Evolutionary conservation across 2,797 vertebrate species (phyloP), one percentile per base, ranked within the genome.

Genomic region (Yasuhikotakia modesta): DNA sequence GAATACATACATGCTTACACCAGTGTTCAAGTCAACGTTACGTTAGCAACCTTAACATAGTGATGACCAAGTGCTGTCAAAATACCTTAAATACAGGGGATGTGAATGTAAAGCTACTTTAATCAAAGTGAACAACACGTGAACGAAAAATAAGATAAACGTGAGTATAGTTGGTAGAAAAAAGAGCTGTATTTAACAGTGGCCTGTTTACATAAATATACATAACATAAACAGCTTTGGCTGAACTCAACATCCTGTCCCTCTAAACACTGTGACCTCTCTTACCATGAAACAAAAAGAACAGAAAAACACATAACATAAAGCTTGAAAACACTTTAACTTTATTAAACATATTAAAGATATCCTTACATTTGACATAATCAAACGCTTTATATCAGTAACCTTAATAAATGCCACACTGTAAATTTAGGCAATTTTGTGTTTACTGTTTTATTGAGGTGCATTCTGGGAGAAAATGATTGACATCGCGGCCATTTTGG

Each of bases 401-500:
- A 17, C 3, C 13, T 0, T 24, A 50, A 17, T 11, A 4, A 32
- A 43, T 5, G 43, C 1, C 7, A 2, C 14, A 72, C 21, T 30
- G 58, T 43, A 52, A 66, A 70, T 73, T 27, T 0, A n/a, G 14
- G 0, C 22, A 71, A 82, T 85, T 8, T 71, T 57, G 7, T 89
- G 86, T 92, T 92, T 89, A 90, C 87, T 85, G 82, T 65, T 70
- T 30, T 81, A 83, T 83, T 61, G 86, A 76, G 87, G 77, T 90
- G 92, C 92, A 92, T 92, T 91, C 5, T 92, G 92, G 93, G 92
- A 92, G 86, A 76, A 52, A 83, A 87, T 92, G 91, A 92, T 91
- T 93, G 92, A 91, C 92, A 82, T 85, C 58, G 90, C 88, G 87
- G 93, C 93, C 93, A 94, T 94, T 92, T 94, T 94, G 89, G 86